These are phyloP conservation scores for Drosophila truncata DNA, from an alignment of 1,140 invertebrate species.

Conservation along the genomic window DNA sequence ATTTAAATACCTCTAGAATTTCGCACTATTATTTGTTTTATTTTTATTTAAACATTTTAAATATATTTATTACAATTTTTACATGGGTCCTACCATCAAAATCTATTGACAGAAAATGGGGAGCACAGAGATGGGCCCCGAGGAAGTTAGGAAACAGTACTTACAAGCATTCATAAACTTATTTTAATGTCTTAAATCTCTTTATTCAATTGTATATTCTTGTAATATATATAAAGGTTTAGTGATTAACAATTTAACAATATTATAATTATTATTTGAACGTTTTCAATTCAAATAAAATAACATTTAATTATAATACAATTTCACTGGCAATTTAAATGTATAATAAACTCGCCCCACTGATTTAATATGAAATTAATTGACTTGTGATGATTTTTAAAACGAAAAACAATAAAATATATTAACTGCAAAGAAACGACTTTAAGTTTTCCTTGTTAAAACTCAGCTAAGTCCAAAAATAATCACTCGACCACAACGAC, in stretches of 20 bases:
- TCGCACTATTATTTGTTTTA: not conserved
- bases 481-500: not conserved
- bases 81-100: not conserved
- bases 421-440: not conserved
- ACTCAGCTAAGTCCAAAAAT: not conserved
- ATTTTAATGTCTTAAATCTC: too few species aligned
- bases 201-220: too few species aligned
- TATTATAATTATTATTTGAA: not conserved
- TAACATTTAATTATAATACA: not conserved
- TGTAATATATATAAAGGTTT: not conserved
- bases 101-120: constrained; percentile 6
- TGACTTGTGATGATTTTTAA: not conserved
- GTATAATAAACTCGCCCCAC: not conserved
- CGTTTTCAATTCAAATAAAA: not conserved
- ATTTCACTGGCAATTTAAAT: not conserved
- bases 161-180: too few species aligned
- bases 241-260: not conserved
- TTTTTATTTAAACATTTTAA: not conserved
- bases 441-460: not conserved
- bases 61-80: not conserved
- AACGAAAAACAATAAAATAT: not conserved
- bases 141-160: too few species aligned
- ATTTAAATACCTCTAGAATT: not conserved
- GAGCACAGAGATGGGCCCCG: constrained; percentile 46
- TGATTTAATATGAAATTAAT: not conserved